Evolutionary conservation across 2,797 vertebrate genomes (phyloP).

Genomic region (Halcyon leucocephala): DNA sequence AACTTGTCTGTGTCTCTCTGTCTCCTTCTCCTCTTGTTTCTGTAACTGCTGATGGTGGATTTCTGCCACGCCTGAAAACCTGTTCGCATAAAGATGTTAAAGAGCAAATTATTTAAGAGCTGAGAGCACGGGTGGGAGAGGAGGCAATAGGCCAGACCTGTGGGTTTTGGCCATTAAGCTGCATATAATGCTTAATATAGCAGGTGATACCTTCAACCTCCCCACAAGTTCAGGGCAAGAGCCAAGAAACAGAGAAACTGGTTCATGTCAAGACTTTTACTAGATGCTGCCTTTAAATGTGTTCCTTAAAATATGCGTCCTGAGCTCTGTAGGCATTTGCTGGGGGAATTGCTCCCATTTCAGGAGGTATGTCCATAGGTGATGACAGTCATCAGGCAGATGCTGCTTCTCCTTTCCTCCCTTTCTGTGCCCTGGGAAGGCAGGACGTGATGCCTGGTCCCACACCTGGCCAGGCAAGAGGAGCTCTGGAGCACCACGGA

Average conservation of each 20-base stretch:
- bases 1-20: not conserved
- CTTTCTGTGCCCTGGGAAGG: not conserved
- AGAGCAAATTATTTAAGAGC: constrained; percentile 30
- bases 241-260: constrained; percentile 21
- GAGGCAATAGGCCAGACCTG: not conserved
- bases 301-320: fast-evolving
- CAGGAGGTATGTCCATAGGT: not conserved
- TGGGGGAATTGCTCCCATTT: not conserved
- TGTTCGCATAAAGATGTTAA: not conserved
- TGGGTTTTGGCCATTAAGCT: not conserved
- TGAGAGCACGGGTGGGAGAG: constrained; percentile 29
- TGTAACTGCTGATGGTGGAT: not conserved
- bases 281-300: not conserved
- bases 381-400: not conserved
- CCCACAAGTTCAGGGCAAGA: not conserved
- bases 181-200: constrained; percentile 24
- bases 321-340: not conserved
- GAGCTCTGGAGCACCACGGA: not conserved
- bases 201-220: constrained; percentile 23
- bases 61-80: constrained; percentile 25
- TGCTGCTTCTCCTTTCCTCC: not conserved
- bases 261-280: not conserved
- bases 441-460: not conserved
- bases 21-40: not conserved
- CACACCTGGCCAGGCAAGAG: not conserved